These are phyloP conservation scores for Molossus alvarezi DNA, from an alignment of 2,797 vertebrate species.

Conservation along the genomic window DNA sequence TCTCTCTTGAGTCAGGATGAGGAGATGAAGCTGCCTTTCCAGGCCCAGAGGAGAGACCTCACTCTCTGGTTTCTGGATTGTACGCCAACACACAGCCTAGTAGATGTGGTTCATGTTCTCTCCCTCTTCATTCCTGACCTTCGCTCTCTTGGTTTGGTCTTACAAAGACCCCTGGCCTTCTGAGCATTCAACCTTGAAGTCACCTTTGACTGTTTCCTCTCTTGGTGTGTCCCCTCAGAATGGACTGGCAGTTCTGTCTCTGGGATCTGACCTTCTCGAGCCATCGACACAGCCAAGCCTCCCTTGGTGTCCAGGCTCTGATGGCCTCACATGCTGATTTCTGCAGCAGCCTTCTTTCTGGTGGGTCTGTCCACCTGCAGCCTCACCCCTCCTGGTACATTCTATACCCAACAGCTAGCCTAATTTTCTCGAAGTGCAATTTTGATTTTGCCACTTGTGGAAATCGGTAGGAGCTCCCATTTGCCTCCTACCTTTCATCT, in stretches of 20 bases:
- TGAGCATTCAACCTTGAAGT: not conserved
- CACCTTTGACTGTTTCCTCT: not conserved
- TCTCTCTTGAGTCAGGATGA: not conserved
- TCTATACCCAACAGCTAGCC: conserved; percentile 71
- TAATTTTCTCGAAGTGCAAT: conserved; percentile 77
- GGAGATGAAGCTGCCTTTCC: not conserved
- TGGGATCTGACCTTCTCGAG: conserved; percentile 61
- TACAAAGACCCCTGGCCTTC: not conserved
- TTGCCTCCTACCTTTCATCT: conserved; percentile 84
- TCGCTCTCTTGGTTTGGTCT: not conserved
- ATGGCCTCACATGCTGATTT: conserved; percentile 44
- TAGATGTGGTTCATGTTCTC: not conserved
- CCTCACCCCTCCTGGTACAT: conserved; percentile 16
- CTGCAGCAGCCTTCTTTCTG: conserved; percentile 54
- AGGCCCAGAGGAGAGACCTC: not conserved
- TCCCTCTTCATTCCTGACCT: not conserved
- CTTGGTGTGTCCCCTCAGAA: conserved; percentile 7
- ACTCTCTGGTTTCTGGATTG: not conserved
- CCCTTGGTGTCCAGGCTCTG: not conserved
- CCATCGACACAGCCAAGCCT: conserved; percentile 2
- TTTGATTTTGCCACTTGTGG: conserved; percentile 78
- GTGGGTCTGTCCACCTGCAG: conserved; percentile 52
- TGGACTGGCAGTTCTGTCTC: not conserved
- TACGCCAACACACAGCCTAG: not conserved
- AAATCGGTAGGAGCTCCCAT: conserved; percentile 75